Base-by-base conservation (phyloP, 2,797 vertebrate species). In the Bovichtus variegatus region DNA sequence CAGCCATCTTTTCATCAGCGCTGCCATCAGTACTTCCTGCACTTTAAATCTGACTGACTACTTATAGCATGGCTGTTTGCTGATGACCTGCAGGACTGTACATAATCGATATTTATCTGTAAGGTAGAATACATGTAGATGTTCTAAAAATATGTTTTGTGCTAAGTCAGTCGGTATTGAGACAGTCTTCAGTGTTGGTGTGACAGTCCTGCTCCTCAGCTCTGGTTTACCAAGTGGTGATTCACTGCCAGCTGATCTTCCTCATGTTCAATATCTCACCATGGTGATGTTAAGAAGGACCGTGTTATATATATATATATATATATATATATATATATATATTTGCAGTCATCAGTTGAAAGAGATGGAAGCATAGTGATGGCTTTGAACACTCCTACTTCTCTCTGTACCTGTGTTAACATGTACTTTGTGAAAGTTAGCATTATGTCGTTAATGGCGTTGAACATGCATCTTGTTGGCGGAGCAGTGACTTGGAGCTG, bases 1-100 rank as follows among this genome's bases (percentile, higher is more conserved):
- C 88, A 88, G 78, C 81, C 82, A 87, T 90, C 86, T 89, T 91
- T 86, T 87, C 89, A 90, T 91, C 88, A 85, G 83, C 77, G 69
- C 66, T 81, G 75, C 81, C 69, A 76, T 77, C 76, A 21, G 78
- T 65, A 70, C 81, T 85, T 85, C 78, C 84, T 89, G 76, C 62
- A 53, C 71, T 80, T 85, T 82, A 80, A 83, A 79, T 64, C 51
- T 46, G 54, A 71, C 63, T 63, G 51, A 66, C 63, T 72, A 7
- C 75, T 76, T 65, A 44, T 49, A 34, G 51, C 53, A 16, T 23
- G 62, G 53, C 66, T 41, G 40, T 69, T 71, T 65, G 57, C 62
- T 74, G 57, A 44, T 60, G 59, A 84, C 44, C 74, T 70, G 41
- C 23, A 74, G 36, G 21, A 53, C 38, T 49, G 21, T 53, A 3